A percentile compares a stretch with the other conserved stretches of the same genome.
These are phyloP conservation scores for Esox masquinongy DNA, from an alignment of 2,797 vertebrate genomes.

Conservation along the genomic window DNA sequence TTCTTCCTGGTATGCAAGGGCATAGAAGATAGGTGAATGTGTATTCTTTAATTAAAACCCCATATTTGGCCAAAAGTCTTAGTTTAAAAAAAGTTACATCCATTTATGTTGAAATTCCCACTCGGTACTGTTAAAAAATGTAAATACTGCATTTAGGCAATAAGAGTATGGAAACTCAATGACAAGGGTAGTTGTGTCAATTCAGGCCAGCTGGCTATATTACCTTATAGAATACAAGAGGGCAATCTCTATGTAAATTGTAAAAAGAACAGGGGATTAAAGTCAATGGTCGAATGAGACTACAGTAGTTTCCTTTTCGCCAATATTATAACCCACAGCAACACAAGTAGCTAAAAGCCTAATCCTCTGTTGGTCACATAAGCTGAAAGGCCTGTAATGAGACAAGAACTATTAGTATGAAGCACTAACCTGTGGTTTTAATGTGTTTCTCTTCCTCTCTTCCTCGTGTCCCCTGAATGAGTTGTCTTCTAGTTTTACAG, in stretches of 20 bases:
- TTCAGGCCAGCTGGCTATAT: not conserved
- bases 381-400: slow-evolving; percentile 45
- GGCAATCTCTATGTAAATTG: not conserved
- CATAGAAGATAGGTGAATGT: slow-evolving; percentile 3
- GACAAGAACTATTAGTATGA: slow-evolving; percentile 48
- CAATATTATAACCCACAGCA: slow-evolving; percentile 27
- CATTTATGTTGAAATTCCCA: not conserved
- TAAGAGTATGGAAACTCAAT: not conserved
- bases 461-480: slow-evolving; percentile 63
- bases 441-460: slow-evolving; percentile 56
- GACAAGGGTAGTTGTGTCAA: not conserved
- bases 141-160: not conserved
- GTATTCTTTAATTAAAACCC: slow-evolving; percentile 1
- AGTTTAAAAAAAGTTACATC: not conserved
- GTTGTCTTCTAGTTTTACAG: slow-evolving; percentile 56
- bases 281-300: slow-evolving; percentile 12
- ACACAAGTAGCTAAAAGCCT: slow-evolving; percentile 27
- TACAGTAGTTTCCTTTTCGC: slow-evolving; percentile 23
- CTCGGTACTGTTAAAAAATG: not conserved
- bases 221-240: not conserved
- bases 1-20: slow-evolving; percentile 29
- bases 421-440: slow-evolving; percentile 76
- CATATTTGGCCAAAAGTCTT: slow-evolving; percentile 4
- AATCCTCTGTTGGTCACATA: slow-evolving; percentile 21
- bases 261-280: slow-evolving; percentile 8